Base-by-base conservation (phyloP, 1,140 invertebrate genomes). In the Dolichoris vasculosae region DNA sequence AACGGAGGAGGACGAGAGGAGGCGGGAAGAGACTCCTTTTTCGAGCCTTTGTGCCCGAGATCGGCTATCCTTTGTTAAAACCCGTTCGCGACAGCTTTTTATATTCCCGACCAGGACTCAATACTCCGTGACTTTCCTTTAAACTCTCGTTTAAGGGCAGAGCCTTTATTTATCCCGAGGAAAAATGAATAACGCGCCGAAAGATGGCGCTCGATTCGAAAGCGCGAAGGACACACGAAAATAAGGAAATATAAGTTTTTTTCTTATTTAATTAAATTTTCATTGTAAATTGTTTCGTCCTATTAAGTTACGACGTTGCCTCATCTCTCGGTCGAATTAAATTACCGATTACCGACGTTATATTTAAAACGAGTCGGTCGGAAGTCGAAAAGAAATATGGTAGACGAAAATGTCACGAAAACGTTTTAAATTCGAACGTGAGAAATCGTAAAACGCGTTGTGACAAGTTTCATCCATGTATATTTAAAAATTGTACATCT, bases 191-290 rank as follows among this genome's bases (percentile, higher is more conserved):
- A 9, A 35, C 4, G 1, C 38, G n/a, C 20, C 38, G 38, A 32
- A 63, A 79, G 75, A 76, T 76, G 75, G 46, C 75, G 6, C 30
- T 35, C 0, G 13, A 32, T 76, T 8, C 6, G 3, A 43, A 51
- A 76, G 75, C 75, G 75, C 75, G 46, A 51, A 76, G 46, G 15
- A 38, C 38, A 43, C 23, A 30, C 8, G 69, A 43, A 73, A 73
- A 73, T 43, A 40, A 38, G 6, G 38, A 43, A 73, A 40, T 0
- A 6, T 43, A 26, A 38, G 15, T 43, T 73, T 73, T 6, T 43
- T 26, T 4, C 9, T 26, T 73, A 73, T 73, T 73, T 73, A 43
- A 43, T 43, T 15, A 43, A 4, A 73, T 17, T 23, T 2, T 26
- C 2, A n/a, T 38, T 43, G 6, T 7, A 2, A 40, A 8, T 20